Evolutionary conservation across 2,888 invertebrate species (phyloP).

Genomic region (Augiades crinisus): DNA sequence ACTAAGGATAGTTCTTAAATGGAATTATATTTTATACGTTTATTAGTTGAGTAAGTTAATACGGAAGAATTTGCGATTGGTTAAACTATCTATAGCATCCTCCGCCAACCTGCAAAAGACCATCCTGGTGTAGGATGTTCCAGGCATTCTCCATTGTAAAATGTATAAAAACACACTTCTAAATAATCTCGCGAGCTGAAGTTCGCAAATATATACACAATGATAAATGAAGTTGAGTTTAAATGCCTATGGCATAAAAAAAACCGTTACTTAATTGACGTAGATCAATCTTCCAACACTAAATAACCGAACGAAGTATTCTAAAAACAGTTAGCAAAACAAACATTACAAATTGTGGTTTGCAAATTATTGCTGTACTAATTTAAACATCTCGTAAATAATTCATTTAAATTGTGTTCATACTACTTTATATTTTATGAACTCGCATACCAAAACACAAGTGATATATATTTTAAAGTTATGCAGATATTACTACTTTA

Average conservation of each 20-base stretch:
- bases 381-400: constrained; percentile 14
- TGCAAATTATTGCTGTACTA: constrained; percentile 1
- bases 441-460: constrained; percentile 11
- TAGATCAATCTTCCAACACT: too few species aligned
- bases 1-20: constrained; percentile 3
- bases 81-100: too few species aligned
- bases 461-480: constrained; percentile 11
- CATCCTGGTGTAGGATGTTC: too few species aligned
- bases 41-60: neutral
- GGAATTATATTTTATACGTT: constrained; percentile 3
- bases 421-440: constrained; percentile 13
- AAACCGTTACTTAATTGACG: too few species aligned
- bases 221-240: too few species aligned
- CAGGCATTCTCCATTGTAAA: too few species aligned
- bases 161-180: too few species aligned
- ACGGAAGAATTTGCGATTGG: too few species aligned
- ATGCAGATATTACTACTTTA: constrained; percentile 16
- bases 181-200: too few species aligned
- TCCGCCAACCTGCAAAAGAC: too few species aligned
- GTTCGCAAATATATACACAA: too few species aligned
- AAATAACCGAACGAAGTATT: neutral
- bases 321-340: neutral
- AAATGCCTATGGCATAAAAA: too few species aligned
- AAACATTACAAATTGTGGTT: constrained; percentile 11
- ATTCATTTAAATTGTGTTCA: constrained; percentile 17